Conservation (phyloP, 2,888 invertebrate genomes). For the Venusia cambrica region DNA sequence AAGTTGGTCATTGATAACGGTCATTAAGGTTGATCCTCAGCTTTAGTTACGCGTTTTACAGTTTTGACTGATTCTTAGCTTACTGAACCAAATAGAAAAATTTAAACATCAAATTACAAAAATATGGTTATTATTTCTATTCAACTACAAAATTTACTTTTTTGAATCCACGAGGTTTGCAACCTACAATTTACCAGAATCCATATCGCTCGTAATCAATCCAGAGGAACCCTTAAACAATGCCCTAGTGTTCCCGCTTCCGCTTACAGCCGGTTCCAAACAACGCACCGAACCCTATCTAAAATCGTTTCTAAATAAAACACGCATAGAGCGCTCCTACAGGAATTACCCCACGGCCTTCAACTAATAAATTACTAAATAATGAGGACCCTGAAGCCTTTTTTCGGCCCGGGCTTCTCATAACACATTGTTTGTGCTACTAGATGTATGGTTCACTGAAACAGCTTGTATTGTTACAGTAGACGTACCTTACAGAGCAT, state of each 20-base stretch:
- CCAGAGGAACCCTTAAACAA: neutral
- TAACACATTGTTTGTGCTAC: conserved; percentile 22
- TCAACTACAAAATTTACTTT: too few species aligned
- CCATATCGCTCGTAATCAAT: neutral
- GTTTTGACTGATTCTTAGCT: too few species aligned
- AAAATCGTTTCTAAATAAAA: conserved; percentile 77
- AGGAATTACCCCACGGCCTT: conserved; percentile 55
- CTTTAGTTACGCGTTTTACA: too few species aligned
- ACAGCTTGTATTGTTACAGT: too few species aligned
- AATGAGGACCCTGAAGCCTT: conserved; percentile 57
- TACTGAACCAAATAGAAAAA: too few species aligned
- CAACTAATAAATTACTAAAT: conserved; percentile 77
- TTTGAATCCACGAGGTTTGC: too few species aligned
- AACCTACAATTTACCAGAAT: neutral
- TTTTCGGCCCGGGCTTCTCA: conserved; percentile 33
- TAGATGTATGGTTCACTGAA: too few species aligned
- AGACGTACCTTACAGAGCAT: too few species aligned
- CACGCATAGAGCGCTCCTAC: conserved; percentile 59
- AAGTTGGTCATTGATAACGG: too few species aligned
- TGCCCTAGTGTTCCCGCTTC: neutral
- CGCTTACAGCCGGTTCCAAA: conserved; percentile 25
- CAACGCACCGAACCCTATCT: conserved; percentile 64
- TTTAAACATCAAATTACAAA: too few species aligned
- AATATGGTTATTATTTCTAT: too few species aligned
- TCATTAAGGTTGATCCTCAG: too few species aligned